Conservation (phyloP, 2,888 invertebrate species). For the Dexiosoma caninum region DNA sequence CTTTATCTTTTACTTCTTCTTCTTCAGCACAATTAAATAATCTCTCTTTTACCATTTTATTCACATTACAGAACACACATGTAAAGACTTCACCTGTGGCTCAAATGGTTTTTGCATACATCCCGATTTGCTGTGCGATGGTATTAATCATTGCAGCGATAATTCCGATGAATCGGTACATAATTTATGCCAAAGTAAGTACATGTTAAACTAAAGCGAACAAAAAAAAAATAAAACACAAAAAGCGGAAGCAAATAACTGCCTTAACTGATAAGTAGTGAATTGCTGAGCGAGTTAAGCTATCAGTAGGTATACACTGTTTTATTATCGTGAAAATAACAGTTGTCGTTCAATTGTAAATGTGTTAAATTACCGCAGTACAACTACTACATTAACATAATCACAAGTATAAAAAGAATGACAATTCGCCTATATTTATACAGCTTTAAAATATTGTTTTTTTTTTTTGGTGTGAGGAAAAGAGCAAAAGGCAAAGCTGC, state of each 20-base stretch:
- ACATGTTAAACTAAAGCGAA: conserved; percentile 5
- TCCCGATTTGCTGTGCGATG: conserved; percentile 93
- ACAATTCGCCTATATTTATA: background rate
- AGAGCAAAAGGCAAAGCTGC: background rate
- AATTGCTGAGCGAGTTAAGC: conserved; percentile 9
- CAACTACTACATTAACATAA: conserved; percentile 22
- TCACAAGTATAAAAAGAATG: background rate
- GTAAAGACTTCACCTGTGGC: conserved; percentile 92
- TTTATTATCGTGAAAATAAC: conserved; percentile 23
- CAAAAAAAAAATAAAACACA: background rate
- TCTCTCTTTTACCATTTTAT: conserved; percentile 29
- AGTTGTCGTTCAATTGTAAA: background rate
- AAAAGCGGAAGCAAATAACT: background rate
- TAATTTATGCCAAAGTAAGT: conserved; percentile 91
- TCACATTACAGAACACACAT: conserved; percentile 86
- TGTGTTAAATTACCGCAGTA: background rate
- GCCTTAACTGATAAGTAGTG: conserved; percentile 31
- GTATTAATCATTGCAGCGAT: conserved; percentile 95
- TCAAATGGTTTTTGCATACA: conserved; percentile 94
- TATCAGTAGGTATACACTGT: background rate
- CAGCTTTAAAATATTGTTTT: background rate
- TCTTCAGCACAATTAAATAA: conserved; percentile 12
- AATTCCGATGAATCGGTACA: conserved; percentile 93
- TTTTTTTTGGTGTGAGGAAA: background rate
- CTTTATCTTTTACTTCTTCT: background rate